Base-by-base conservation (phyloP, 2,888 invertebrate species). In the Esperia sulphurella region DNA sequence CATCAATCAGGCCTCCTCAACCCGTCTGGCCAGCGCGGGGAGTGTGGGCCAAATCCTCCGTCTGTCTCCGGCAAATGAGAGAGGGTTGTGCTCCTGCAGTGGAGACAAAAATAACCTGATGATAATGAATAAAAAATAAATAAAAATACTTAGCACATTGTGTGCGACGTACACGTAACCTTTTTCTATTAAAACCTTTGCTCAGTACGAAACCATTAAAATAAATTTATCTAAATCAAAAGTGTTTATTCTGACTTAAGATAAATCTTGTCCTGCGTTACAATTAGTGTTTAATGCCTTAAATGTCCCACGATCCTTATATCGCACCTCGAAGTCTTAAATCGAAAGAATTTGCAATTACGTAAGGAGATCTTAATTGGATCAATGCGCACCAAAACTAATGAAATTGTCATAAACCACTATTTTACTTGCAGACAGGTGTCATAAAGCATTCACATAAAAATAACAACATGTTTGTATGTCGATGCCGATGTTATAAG, bases 291-390 rank as follows among this genome's bases (percentile, higher is more conserved):
- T 35, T 5, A 41, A n/a, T 38, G 28, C 47, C 45, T 28, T 49
- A 45, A 49, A 45, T 41, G 45, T 39, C 35, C 45, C 42, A 41
- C 45, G 41, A 48, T 40, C 45, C 45, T 43, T 49, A 48, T 46
- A 47, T 49, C 43, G 51, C 47, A 40, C 44, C 44, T 48, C 9
- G 9, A 8, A 14, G 7, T 35, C n/a, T n/a, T 39, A n/a, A 43
- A 50, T 37, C 21, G 13, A 14, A 44, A 40, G 30, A 39, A 50
- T 48, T 51, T 42, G 45, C 35, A 45, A 41, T 55, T 49, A 47
- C 35, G 43, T 49, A 52, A 52, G 47, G 49, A 39, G 29, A 45
- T 51, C 48, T 42, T 49, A 52, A 48, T 48, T 48, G 29, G 44
- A 45, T 41, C 44, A 37, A 47, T 35, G 31, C 38, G 13, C 14